Evolutionary conservation across 1,140 invertebrate species (phyloP), one percentile per base, ranked within the genome.

Genomic region (Drosophila albomicans): DNA sequence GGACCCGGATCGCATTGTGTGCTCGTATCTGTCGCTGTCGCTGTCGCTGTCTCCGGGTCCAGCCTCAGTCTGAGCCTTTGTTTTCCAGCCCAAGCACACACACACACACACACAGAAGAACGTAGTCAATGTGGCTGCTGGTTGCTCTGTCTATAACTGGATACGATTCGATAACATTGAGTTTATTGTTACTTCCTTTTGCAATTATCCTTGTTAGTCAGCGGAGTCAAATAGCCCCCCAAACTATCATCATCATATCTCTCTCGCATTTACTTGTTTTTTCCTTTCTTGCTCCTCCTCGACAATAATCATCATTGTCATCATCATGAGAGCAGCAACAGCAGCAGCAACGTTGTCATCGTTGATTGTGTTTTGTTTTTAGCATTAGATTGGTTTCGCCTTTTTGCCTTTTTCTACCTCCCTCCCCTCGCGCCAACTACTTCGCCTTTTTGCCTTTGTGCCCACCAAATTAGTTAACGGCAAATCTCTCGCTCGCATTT

Each of bases 131-230:
- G 38, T 43, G 66, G 57, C 41, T 45, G 16, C 56, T 51, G 10
- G 3, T 43, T 35, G 20, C 57, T 35, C 6, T 15, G 38, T 10
- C 51, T 45, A 35, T 65, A 45, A 28, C 45, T 54, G 70, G 54
- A 65, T 81, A 66, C 69, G 84, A 74, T 89, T 89, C 86, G 81
- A 89, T 89, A 85, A 79, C 78, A 89, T 89, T 81, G 75, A 80
- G 85, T 89, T 89, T 89, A 89, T 89, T 89, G 85, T 89, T 89
- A 85, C 85, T 89, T 89, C 85, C 85, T 73, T 79, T 85, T 79
- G 86, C 86, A 89, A 89, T 89, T 89, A 89, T 90, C 78, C 86
- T 81, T 85, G 85, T 81, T 89, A 89, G 85, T 81, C 46, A 38
- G 75, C 64, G 25, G 51, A 81, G 74, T 79, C 78, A 73, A 78